A percentile compares a stretch with the other conserved stretches of the same genome.
Evolutionary conservation across 2,113 vertebrate species (phyloP).

Genomic region (Trematocara unimaculatum): DNA sequence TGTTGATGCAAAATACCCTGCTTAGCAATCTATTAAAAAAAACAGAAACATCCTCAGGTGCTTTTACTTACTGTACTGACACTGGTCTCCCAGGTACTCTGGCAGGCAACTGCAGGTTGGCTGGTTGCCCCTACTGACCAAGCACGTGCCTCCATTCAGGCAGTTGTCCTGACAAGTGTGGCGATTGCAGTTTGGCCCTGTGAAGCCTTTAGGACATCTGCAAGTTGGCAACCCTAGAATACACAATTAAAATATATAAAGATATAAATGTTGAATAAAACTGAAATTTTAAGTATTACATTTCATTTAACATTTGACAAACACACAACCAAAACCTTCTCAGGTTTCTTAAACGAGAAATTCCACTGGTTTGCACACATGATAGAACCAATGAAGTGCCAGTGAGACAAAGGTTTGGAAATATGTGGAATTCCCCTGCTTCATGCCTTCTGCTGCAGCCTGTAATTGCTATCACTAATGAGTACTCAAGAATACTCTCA

Average conservation of each 20-base stretch:
- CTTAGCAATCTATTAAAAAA: background rate
- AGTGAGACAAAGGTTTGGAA: background rate
- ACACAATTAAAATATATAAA: background rate
- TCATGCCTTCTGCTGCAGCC: background rate
- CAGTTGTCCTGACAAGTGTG: conserved; percentile 85
- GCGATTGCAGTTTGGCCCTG: conserved; percentile 84
- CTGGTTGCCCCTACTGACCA: conserved; percentile 91
- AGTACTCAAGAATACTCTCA: background rate
- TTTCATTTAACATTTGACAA: background rate
- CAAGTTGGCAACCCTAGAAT: conserved; percentile 85
- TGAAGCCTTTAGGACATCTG: conserved; percentile 91
- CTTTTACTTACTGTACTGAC: conserved; percentile 90
- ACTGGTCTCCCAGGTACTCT: conserved; percentile 85
- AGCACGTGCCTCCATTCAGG: conserved; percentile 84
- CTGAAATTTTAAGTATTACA: background rate
- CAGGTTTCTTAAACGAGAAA: background rate
- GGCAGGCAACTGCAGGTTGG: conserved; percentile 83
- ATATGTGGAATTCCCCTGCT: background rate
- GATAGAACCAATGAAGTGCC: background rate
- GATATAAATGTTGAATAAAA: background rate
- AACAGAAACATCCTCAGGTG: background rate
- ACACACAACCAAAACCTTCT: background rate
- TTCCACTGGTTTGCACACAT: background rate
- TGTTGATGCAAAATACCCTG: background rate
- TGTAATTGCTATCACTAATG: background rate